A percentile compares a stretch with the other conserved stretches of the same genome.
These are phyloP conservation scores for Colletes collaris DNA, from an alignment of 2,888 invertebrate genomes.

Conservation along the genomic window DNA sequence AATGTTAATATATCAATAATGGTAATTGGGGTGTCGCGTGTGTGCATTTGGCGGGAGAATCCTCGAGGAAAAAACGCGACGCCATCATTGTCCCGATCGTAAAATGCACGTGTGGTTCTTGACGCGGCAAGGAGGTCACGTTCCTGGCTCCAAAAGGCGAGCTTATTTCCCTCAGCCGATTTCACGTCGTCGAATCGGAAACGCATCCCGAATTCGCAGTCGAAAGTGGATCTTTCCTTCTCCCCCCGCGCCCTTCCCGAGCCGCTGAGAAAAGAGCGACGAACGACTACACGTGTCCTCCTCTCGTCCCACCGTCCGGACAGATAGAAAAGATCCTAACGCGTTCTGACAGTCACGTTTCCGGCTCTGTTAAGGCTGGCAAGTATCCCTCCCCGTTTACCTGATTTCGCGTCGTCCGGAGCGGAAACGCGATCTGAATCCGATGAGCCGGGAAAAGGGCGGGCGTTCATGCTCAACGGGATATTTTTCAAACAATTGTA, in stretches of 20 bases:
- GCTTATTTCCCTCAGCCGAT: slow-evolving; percentile 38
- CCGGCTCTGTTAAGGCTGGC: slow-evolving; percentile 42
- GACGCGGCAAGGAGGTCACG: slow-evolving; percentile 23
- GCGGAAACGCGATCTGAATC: slow-evolving; percentile 45
- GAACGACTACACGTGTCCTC: slow-evolving; percentile 47
- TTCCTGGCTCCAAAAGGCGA: slow-evolving; percentile 16
- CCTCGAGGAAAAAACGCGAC: background rate
- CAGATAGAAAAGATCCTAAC: slow-evolving; percentile 26
- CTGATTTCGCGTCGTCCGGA: slow-evolving; percentile 45
- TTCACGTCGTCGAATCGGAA: slow-evolving; percentile 49
- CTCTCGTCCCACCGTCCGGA: background rate
- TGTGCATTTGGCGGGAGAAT: too few species aligned
- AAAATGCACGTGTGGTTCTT: background rate
- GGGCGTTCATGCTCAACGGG: background rate
- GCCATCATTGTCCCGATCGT: background rate
- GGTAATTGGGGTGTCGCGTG: too few species aligned
- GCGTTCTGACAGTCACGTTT: slow-evolving; percentile 58
- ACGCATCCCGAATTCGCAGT: slow-evolving; percentile 41
- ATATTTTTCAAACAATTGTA: slow-evolving; percentile 1
- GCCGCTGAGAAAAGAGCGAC: slow-evolving; percentile 14
- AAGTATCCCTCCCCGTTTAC: slow-evolving; percentile 40
- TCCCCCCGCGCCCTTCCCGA: background rate
- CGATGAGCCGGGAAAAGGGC: background rate
- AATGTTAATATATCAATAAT: too few species aligned
- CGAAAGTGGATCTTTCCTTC: slow-evolving; percentile 40